Evolutionary conservation across 2,888 invertebrate species (phyloP).

Genomic region (Copidosoma aretas): DNA sequence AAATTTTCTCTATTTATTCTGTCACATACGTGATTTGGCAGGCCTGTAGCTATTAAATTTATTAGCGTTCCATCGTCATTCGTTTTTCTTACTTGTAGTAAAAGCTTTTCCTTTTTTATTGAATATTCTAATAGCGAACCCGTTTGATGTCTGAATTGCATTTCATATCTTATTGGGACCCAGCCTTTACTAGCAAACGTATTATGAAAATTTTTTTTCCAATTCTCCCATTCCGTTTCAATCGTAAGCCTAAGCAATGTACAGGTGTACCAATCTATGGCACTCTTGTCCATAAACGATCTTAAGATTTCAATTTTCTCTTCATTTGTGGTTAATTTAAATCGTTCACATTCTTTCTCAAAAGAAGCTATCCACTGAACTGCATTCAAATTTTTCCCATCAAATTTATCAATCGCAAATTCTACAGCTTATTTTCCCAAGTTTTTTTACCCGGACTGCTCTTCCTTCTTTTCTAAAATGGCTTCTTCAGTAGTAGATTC

Average conservation of each 20-base stretch:
- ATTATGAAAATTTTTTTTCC: slow-evolving; percentile 36
- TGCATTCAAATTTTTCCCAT: slow-evolving; percentile 42
- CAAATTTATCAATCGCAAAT: slow-evolving; percentile 43
- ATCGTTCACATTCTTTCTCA: slow-evolving; percentile 19
- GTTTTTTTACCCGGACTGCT: slow-evolving; percentile 37
- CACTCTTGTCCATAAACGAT: slow-evolving; percentile 30
- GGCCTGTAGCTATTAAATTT: slow-evolving; percentile 35
- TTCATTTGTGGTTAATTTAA: slow-evolving; percentile 29
- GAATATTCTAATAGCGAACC: slow-evolving; percentile 45
- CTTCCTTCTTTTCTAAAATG: slow-evolving; percentile 24
- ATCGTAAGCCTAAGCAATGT: slow-evolving; percentile 34
- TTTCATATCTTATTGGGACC: slow-evolving; percentile 36
- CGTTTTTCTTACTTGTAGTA: slow-evolving; percentile 39
- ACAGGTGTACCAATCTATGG: slow-evolving; percentile 40
- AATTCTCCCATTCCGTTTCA: slow-evolving; percentile 29
- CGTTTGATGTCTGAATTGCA: slow-evolving; percentile 31
- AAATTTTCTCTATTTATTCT: slow-evolving; percentile 42
- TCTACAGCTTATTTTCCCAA: slow-evolving; percentile 36
- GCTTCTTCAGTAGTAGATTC: slow-evolving; percentile 10
- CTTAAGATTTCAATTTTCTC: slow-evolving; percentile 35
- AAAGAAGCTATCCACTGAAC: slow-evolving; percentile 40
- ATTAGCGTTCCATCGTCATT: slow-evolving; percentile 37
- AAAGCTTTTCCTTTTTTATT: slow-evolving; percentile 41
- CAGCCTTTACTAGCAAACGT: slow-evolving; percentile 42
- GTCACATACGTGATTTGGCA: slow-evolving; percentile 41